Evolutionary conservation across 23 tunicate genomes (phyloP).

Genomic region (Clavelina lepadiformis): DNA sequence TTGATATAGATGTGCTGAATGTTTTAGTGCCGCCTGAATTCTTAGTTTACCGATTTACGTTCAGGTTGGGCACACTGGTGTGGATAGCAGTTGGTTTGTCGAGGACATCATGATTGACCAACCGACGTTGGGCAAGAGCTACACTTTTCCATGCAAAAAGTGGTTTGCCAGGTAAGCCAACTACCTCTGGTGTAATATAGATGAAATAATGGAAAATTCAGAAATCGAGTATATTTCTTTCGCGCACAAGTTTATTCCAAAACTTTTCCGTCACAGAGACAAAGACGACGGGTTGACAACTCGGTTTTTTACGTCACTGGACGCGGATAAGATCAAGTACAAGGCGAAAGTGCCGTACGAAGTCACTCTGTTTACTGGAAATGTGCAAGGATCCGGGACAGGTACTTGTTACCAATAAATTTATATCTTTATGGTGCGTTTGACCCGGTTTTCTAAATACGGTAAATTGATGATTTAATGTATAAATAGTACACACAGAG

Average conservation of each 20-base stretch:
- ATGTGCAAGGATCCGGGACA: constrained; percentile 80
- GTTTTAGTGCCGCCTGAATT: no score
- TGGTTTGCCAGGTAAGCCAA: constrained; percentile 84
- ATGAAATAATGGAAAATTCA: not conserved
- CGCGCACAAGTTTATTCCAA: no score
- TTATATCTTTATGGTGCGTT: not conserved
- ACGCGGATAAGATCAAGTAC: constrained; percentile 63
- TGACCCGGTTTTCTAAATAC: no score
- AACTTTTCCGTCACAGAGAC: no score
- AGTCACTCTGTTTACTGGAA: constrained; percentile 75
- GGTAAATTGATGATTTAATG: no score
- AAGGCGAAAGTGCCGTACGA: constrained; percentile 84
- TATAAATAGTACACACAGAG: not conserved
- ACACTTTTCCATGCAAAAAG: constrained; percentile 60
- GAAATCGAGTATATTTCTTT: no score
- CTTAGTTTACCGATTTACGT: not conserved
- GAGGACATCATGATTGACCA: constrained; percentile 74
- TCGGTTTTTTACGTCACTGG: constrained; percentile 45
- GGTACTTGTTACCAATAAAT: constrained; percentile 24
- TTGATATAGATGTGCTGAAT: no score
- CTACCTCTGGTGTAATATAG: not conserved
- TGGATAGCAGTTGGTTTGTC: constrained; percentile 82
- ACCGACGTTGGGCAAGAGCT: constrained; percentile 75
- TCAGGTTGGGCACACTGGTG: constrained; percentile 86
- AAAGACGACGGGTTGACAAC: constrained; percentile 70